These are phyloP conservation scores for Eutolmus rufibarbis DNA, from an alignment of 2,888 invertebrate species.

Conservation along the genomic window DNA sequence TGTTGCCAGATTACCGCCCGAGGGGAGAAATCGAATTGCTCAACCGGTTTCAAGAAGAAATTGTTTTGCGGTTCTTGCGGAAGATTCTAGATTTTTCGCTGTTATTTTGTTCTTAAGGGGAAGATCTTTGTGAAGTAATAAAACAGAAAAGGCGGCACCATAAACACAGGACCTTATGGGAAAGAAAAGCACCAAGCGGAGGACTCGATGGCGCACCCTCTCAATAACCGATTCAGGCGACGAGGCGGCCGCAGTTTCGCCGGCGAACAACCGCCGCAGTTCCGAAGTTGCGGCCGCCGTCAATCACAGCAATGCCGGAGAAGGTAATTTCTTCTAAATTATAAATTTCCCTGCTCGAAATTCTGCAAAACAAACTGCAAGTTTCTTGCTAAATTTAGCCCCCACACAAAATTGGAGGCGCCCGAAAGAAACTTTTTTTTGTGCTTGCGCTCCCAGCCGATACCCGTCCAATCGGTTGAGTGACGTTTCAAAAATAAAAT, in stretches of 20 bases:
- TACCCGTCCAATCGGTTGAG: background rate
- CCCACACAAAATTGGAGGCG: background rate
- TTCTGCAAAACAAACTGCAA: background rate
- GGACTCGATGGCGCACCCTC: slow-evolving; percentile 71
- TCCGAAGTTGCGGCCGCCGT: background rate
- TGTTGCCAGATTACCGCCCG: background rate
- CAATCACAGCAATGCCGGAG: background rate
- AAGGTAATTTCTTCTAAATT: background rate
- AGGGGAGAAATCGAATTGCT: background rate
- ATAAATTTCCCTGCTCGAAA: background rate
- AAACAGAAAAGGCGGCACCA: background rate
- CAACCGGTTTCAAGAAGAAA: background rate
- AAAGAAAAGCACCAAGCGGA: slow-evolving; percentile 67
- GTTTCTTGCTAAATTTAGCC: background rate
- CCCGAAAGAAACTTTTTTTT: background rate
- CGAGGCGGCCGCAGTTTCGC: background rate
- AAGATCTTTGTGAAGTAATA: background rate
- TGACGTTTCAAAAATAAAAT: background rate
- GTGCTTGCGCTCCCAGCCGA: background rate
- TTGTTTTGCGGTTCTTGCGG: background rate
- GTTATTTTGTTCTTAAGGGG: no score
- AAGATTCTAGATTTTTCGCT: background rate
- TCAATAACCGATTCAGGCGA: slow-evolving; percentile 65
- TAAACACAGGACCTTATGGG: slow-evolving; percentile 62
- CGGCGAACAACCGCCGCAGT: background rate